These are phyloP conservation scores for Butastur rufipennis DNA, from an alignment of 2,113 vertebrate genomes.

Conservation along the genomic window DNA sequence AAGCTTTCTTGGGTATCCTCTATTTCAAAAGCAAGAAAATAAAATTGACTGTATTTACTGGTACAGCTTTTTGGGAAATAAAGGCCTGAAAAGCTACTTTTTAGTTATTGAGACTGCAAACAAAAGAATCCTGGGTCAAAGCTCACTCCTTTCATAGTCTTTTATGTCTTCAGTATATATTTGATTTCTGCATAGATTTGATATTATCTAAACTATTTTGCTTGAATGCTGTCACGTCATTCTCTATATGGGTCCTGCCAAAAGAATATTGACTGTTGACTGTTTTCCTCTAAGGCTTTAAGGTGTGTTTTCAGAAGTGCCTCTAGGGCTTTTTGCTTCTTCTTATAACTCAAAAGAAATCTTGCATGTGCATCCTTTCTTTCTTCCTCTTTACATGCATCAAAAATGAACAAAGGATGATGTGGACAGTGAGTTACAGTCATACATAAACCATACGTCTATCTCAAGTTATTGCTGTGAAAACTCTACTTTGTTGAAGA, in stretches of 20 bases:
- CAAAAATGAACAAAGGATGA: constrained; percentile 34
- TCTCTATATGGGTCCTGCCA: neutral
- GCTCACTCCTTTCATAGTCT: constrained; percentile 2
- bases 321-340: constrained; percentile 29
- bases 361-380: neutral
- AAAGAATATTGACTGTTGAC: constrained; percentile 4
- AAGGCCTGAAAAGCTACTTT: neutral
- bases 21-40: neutral
- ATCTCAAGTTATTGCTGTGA: neutral
- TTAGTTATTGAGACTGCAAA: neutral
- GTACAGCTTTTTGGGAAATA: neutral
- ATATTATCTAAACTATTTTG: constrained; percentile 2
- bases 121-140: constrained; percentile 37
- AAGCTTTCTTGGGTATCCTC: neutral
- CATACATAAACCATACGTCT: constrained; percentile 28
- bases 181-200: constrained; percentile 41
- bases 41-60: constrained; percentile 1
- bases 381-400: constrained; percentile 26
- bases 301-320: neutral
- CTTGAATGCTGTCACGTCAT: neutral
- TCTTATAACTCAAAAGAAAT: constrained; percentile 3
- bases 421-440: constrained; percentile 6
- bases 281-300: constrained; percentile 1
- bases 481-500: neutral
- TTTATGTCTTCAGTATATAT: neutral